These are phyloP conservation scores for Edolisoma coerulescens DNA, from an alignment of 2,113 vertebrate genomes.

Conservation along the genomic window DNA sequence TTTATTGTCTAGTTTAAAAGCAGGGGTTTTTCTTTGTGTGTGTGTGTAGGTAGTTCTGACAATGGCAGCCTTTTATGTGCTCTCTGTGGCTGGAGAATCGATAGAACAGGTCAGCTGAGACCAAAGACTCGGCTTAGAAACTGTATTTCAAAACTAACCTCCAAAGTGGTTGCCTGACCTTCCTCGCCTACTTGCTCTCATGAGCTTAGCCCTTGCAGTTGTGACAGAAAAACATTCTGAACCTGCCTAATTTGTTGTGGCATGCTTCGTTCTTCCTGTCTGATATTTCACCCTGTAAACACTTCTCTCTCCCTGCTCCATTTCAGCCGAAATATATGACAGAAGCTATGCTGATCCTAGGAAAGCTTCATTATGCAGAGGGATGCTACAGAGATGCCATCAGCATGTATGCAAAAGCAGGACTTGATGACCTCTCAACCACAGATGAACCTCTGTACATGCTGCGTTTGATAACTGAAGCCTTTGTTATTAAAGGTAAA, in stretches of 20 bases:
- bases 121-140: neutral
- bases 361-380: conserved; percentile 92
- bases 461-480: conserved; percentile 91
- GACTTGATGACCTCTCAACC: conserved; percentile 85
- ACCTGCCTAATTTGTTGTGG: neutral
- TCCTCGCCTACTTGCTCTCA: neutral
- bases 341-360: conserved; percentile 91
- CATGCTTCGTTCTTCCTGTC: neutral
- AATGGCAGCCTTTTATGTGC: neutral
- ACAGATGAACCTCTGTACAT: conserved; percentile 86
- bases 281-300: neutral
- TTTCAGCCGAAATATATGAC: conserved; percentile 85
- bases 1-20: neutral
- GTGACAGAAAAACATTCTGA: neutral
- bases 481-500: conserved; percentile 95
- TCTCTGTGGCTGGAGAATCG: neutral
- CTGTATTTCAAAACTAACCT: neutral
- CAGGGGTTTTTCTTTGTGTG: neutral
- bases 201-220: neutral
- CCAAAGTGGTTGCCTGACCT: neutral
- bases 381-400: conserved; percentile 90
- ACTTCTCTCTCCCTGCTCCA: neutral
- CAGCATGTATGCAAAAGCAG: conserved; percentile 92
- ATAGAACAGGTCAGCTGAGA: neutral
- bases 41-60: neutral